These are phyloP conservation scores for Hermaeophaga mercurialis DNA, from an alignment of 2,888 invertebrate genomes.

Conservation along the genomic window DNA sequence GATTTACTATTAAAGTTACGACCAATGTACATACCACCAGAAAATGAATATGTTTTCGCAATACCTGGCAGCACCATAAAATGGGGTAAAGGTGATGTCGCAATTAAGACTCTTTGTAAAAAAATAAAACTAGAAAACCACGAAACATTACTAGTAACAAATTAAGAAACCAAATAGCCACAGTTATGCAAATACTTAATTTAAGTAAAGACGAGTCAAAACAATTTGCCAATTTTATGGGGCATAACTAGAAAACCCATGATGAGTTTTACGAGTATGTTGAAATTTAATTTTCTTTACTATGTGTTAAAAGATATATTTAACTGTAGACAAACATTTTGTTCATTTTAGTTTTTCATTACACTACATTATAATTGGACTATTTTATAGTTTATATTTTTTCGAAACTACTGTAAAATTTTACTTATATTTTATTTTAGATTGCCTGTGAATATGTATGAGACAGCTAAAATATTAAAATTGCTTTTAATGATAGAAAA, in stretches of 20 bases:
- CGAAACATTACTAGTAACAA: conserved; percentile 40
- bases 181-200: conserved; percentile 40
- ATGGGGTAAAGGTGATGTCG: conserved; percentile 44
- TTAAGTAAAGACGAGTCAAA: conserved; percentile 34
- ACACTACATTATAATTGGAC: no score
- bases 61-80: conserved; percentile 37
- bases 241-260: conserved; percentile 38
- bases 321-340: no score
- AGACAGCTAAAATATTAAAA: no score
- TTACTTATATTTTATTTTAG: no score
- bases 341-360: no score
- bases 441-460: no score
- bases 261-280: conserved; percentile 35
- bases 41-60: conserved; percentile 46
- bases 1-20: conserved; percentile 37
- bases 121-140: conserved; percentile 38
- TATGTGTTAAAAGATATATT: no score
- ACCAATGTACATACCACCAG: conserved; percentile 37
- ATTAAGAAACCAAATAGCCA: conserved; percentile 43
- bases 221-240: conserved; percentile 37
- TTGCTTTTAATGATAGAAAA: no score
- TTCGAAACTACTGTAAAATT: no score
- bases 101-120: conserved; percentile 37
- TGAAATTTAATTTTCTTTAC: no score
- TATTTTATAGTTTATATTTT: no score